Evolutionary conservation across 53 echinoderm and acorn worm genomes (phyloP), one percentile per base, ranked within the genome.

Genomic region (Astropecten irregularis): DNA sequence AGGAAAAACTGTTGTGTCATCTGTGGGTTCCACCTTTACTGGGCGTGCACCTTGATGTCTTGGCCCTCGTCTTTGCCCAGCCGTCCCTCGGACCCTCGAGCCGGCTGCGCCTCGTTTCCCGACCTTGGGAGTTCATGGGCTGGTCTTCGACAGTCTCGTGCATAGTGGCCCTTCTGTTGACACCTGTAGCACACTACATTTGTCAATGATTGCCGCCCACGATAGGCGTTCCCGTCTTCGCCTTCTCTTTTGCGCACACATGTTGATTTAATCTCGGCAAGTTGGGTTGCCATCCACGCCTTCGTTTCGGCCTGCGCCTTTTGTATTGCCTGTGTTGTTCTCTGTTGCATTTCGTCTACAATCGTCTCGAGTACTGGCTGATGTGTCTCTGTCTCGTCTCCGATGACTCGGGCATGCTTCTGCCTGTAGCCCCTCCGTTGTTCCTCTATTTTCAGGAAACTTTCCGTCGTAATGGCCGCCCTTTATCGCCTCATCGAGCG

Each of bases 91-190:
- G 53, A 68, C 50, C 83, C 14, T 32, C 7, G 66, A 21, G 82
- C 23, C 46, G 67, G 82, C 53, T 82, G 82, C 31, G 29, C 15
- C 15, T n/a, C 66, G 82, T 82, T 82, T 67, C 34, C 82, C 51
- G 64, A 60, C 42, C 19, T 8, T 2, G n/a, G n/a, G 34, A 0
- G 31, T 65, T 28, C 30, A n/a, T 14, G 0, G n/a, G 7, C n/a
- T 16, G 31, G 15, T 23, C 11, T 8, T 22, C 19, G 16, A 56
- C 61, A 61, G 29, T 61, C 32, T 61, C 61, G 25, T 1, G 61
- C 61, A 28, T 30, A 61, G 29, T 61, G 61, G 29, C 61, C 61
- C 27, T 29, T 61, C 29, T 29, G 21, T 15, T 61, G 61, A 61
- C 61, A 61, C 29, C 29, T 61, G 29, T 26, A 61, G 29, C 61